Conservation (phyloP, 2,113 vertebrate genomes). For the Phainopepla nitens region DNA sequence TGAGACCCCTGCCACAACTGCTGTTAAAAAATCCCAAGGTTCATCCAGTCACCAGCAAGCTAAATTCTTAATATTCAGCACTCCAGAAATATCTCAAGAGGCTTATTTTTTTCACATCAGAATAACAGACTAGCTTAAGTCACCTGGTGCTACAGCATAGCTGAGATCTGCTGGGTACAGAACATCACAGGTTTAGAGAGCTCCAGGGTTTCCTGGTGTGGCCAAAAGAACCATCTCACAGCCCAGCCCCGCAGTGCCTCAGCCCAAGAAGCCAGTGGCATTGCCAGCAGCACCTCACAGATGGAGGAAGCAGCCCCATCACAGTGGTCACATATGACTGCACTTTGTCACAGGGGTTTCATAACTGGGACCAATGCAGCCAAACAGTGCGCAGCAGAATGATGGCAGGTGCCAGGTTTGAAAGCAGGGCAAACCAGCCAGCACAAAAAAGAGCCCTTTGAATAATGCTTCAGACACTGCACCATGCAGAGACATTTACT, state of each 20-base stretch:
- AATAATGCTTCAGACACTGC: not conserved
- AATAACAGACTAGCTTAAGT: not conserved
- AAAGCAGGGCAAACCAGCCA: not conserved
- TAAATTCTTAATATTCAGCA: not conserved
- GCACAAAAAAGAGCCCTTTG: not conserved
- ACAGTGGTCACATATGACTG: fast-evolving
- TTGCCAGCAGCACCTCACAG: not conserved
- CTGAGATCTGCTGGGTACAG: not conserved
- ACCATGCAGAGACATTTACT: not conserved
- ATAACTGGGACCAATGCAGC: not conserved
- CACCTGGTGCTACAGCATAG: not conserved
- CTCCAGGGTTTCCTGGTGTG: not conserved
- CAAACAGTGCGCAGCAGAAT: not conserved
- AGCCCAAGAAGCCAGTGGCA: not conserved
- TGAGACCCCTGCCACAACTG: not conserved
- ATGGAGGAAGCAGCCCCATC: not conserved
- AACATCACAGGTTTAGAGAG: not conserved
- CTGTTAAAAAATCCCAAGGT: not conserved
- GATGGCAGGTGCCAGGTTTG: not conserved
- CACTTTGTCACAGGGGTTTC: not conserved
- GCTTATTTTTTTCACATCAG: not conserved
- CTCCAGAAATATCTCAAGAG: not conserved
- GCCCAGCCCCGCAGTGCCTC: not conserved
- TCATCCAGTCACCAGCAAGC: not conserved
- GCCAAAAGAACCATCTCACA: not conserved